These are phyloP conservation scores for Carassius auratus DNA, from an alignment of 2,113 vertebrate genomes.

Conservation along the genomic window DNA sequence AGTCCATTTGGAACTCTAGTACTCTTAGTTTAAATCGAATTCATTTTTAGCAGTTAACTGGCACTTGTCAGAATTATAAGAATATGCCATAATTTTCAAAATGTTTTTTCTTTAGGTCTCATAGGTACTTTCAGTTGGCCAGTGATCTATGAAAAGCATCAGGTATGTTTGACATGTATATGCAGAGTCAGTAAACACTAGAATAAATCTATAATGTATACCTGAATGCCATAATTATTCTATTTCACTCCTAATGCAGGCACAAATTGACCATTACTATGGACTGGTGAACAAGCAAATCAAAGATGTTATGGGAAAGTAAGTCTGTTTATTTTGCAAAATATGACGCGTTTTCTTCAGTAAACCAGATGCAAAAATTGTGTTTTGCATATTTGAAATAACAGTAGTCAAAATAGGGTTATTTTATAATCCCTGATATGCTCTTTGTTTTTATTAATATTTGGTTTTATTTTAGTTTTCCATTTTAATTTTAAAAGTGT, in stretches of 20 bases:
- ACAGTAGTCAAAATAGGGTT: background rate
- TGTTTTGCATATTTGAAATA: background rate
- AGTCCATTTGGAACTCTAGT: conserved; percentile 40
- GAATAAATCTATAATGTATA: background rate
- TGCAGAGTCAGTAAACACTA: background rate
- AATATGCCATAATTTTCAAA: background rate
- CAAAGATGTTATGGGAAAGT: conserved; percentile 86
- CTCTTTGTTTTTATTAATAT: background rate
- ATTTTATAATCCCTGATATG: background rate
- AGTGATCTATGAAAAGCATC: conserved; percentile 87
- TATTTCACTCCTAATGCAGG: background rate
- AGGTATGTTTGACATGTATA: conserved; percentile 70
- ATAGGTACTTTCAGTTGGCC: conserved; percentile 87
- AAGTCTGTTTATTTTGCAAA: conserved; percentile 64
- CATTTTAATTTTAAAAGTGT: background rate
- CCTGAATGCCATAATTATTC: background rate
- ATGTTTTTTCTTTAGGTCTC: conserved; percentile 73
- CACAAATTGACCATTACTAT: conserved; percentile 81
- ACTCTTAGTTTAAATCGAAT: background rate
- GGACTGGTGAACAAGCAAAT: conserved; percentile 85
- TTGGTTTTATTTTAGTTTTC: background rate
- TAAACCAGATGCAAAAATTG: background rate
- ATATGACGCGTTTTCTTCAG: background rate
- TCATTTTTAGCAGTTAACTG: background rate
- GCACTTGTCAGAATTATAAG: background rate